phyloP scores from a whole-genome alignment of 2,113 vertebrate species.

The Bucco capensis region DNA sequence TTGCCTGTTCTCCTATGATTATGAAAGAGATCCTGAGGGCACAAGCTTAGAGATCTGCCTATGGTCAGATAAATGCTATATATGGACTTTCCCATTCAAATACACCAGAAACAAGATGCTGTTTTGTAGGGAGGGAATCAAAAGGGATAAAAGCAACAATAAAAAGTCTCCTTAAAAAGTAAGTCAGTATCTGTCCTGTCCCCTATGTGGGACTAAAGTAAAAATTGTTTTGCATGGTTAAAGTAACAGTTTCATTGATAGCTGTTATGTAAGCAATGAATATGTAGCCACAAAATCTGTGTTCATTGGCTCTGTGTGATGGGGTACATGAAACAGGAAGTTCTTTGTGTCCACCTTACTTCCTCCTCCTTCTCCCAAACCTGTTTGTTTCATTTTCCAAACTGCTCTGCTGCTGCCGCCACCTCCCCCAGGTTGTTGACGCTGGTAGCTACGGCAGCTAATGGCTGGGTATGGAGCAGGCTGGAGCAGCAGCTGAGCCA shows the following conservation, averaged over 20 bases:
- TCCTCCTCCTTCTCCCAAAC: too few species aligned
- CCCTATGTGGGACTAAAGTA: neutral
- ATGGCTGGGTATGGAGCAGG: too few species aligned
- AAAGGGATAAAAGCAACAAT: neutral
- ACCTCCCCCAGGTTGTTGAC: too few species aligned
- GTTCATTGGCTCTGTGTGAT: too few species aligned
- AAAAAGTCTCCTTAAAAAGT: neutral
- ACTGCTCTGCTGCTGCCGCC: too few species aligned
- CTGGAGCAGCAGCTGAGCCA: too few species aligned
- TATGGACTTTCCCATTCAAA: neutral
- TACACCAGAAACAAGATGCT: neutral
- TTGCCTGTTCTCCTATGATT: neutral
- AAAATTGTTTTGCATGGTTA: neutral
- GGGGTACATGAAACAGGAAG: too few species aligned
- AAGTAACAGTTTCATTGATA: neutral
- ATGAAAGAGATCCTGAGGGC: neutral
- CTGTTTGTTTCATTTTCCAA: too few species aligned
- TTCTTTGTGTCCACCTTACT: too few species aligned
- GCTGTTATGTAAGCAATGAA: neutral
- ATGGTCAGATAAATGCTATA: rapidly evolving
- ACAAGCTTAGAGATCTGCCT: neutral
- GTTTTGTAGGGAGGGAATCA: neutral
- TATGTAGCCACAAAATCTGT: neutral
- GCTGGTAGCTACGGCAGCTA: too few species aligned
- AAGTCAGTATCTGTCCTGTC: neutral